Percentiles rank a stretch among this genome's conserved stretches.
These are phyloP conservation scores for Okamejei kenojei DNA, from an alignment of 2,797 vertebrate genomes.

Conservation along the genomic window DNA sequence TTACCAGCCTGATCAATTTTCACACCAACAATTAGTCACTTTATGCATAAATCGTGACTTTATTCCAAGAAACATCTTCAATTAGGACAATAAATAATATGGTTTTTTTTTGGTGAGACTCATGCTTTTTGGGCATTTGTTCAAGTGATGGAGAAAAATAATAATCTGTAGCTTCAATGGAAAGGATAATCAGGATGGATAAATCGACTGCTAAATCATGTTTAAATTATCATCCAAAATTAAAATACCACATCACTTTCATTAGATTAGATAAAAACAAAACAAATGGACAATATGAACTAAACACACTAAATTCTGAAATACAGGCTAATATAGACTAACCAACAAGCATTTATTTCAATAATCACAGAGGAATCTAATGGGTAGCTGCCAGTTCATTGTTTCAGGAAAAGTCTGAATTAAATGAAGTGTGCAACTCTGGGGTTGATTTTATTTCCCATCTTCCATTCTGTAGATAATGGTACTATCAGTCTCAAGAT, in stretches of 20 bases:
- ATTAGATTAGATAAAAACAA: neutral
- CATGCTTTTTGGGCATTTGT: neutral
- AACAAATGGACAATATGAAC: neutral
- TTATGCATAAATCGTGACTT: neutral
- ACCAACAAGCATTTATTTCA: neutral
- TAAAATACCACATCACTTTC: neutral
- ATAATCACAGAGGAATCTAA: neutral
- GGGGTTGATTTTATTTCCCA: neutral
- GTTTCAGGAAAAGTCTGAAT: neutral
- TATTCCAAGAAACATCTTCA: neutral
- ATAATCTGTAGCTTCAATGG: neutral
- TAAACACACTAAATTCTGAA: neutral
- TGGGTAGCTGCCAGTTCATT: neutral
- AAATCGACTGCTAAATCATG: neutral
- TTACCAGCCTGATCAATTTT: constrained; percentile 3
- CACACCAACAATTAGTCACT: neutral
- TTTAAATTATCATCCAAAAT: neutral
- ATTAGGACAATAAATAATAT: neutral
- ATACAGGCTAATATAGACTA: neutral
- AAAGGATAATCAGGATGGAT: neutral
- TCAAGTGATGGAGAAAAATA: neutral
- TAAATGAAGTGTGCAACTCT: neutral
- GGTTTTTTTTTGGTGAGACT: neutral
- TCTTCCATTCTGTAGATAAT: neutral
- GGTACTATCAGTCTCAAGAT: neutral